A percentile compares a stretch with the other conserved stretches of the same genome.
Evolutionary conservation across 92 coral and sea anemone genomes (phyloP).

Genomic region (Actinernus sp.): DNA sequence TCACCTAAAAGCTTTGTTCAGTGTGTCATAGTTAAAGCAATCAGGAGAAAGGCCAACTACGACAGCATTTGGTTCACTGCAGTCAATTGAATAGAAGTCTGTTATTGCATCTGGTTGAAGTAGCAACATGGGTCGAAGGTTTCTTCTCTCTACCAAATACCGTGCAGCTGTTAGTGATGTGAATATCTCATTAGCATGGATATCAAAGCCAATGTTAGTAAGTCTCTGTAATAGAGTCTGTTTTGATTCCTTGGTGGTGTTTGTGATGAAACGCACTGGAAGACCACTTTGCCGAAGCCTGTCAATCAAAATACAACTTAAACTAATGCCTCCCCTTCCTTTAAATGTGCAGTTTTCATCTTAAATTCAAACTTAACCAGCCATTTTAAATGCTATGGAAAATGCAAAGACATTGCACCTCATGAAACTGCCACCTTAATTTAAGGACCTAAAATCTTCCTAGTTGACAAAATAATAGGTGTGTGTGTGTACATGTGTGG

Average conservation of each 20-base stretch:
- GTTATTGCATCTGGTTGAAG: slow-evolving; percentile 79
- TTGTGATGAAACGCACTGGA: slow-evolving; percentile 88
- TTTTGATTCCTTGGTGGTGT: slow-evolving; percentile 97
- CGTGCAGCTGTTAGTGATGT: slow-evolving; percentile 96
- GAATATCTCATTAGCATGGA: slow-evolving; percentile 84
- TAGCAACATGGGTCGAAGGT: slow-evolving; percentile 80
- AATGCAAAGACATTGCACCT: no score
- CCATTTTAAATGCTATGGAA: no score
- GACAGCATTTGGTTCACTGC: slow-evolving; percentile 69
- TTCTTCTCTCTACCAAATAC: slow-evolving; percentile 66
- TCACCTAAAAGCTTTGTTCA: slow-evolving; percentile 94
- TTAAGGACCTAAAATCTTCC: no score
- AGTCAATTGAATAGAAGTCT: slow-evolving; percentile 80
- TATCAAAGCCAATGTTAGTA: slow-evolving; percentile 76
- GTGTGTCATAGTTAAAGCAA: slow-evolving; percentile 78
- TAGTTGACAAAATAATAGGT: no score
- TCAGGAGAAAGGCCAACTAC: slow-evolving; percentile 98
- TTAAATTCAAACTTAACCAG: no score
- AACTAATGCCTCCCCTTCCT: not conserved
- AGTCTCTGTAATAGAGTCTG: slow-evolving; percentile 73
- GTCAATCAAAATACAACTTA: slow-evolving; percentile 1
- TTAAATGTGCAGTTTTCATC: no score
- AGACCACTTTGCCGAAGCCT: slow-evolving; percentile 89
- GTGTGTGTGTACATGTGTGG: no score
- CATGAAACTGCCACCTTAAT: no score